A percentile compares a stretch with the other conserved stretches of the same genome.
Evolutionary conservation across 1,140 invertebrate species (phyloP).

Genomic region (Colletes latitarsis): DNA sequence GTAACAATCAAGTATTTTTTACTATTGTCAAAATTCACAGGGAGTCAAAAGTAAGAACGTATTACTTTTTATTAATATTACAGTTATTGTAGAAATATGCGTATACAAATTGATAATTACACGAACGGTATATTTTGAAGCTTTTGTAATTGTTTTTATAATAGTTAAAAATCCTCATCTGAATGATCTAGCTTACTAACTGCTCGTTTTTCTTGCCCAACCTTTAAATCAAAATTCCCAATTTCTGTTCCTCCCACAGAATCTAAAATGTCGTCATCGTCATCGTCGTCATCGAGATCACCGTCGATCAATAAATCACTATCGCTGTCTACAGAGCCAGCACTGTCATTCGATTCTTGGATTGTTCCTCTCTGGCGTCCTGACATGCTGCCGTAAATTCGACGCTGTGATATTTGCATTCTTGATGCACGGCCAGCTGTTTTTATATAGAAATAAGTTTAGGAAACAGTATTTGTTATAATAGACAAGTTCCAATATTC

Average conservation of each 20-base stretch:
- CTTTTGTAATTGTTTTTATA: conserved; percentile 34
- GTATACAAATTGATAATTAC: conserved; percentile 34
- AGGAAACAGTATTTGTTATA: conserved; percentile 9
- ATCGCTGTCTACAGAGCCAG: conserved; percentile 79
- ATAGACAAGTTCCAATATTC: neutral
- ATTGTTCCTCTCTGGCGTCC: conserved; percentile 75
- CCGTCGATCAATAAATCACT: conserved; percentile 81
- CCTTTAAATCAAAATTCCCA: conserved; percentile 71
- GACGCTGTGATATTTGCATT: conserved; percentile 73
- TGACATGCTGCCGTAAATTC: conserved; percentile 82
- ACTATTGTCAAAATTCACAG: conserved; percentile 1
- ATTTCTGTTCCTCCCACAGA: conserved; percentile 61
- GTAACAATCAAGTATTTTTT: conserved; percentile 5
- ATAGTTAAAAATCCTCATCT: conserved; percentile 78
- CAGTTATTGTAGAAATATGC: conserved; percentile 29
- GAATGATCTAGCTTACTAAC: conserved; percentile 75
- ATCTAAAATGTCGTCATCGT: conserved; percentile 77
- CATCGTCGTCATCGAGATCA: conserved; percentile 78
- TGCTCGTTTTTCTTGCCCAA: conserved; percentile 71
- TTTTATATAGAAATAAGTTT: conserved; percentile 36
- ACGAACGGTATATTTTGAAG: conserved; percentile 36
- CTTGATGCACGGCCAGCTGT: conserved; percentile 70
- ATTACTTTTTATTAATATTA: conserved; percentile 32
- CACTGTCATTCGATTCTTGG: conserved; percentile 76
- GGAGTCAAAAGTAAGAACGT: neutral